A percentile compares a stretch with the other conserved stretches of the same genome.
Evolutionary conservation across 2,797 vertebrate species (phyloP).

Genomic region (Pristis pectinata): DNA sequence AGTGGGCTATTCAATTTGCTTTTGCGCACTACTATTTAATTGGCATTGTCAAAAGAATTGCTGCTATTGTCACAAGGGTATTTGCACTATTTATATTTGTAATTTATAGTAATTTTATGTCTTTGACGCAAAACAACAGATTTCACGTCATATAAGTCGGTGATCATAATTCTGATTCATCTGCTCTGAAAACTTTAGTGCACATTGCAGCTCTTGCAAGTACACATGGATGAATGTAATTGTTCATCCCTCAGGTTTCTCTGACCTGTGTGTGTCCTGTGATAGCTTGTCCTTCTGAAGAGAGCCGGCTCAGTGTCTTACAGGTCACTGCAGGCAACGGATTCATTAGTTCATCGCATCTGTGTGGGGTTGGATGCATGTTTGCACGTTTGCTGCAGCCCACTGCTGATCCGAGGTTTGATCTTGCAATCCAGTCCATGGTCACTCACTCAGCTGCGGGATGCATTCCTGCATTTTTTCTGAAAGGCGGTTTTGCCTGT

Average conservation of each 20-base stretch:
- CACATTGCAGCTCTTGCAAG: neutral
- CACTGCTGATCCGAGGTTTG: neutral
- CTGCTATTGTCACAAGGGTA: neutral
- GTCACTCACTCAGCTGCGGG: neutral
- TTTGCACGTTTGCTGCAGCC: neutral
- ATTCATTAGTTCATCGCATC: neutral
- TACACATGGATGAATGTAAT: too few species aligned
- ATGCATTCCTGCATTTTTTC: neutral
- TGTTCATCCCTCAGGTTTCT: too few species aligned
- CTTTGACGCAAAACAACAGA: too few species aligned
- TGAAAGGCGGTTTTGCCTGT: too few species aligned
- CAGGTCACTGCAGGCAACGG: neutral
- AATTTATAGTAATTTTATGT: too few species aligned
- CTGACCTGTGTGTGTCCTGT: too few species aligned
- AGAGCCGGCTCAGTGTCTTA: neutral
- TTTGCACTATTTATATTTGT: neutral
- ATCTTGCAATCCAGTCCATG: neutral
- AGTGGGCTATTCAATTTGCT: neutral
- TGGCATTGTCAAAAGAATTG: neutral
- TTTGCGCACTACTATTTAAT: neutral
- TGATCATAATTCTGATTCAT: too few species aligned
- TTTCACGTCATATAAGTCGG: too few species aligned
- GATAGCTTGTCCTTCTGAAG: slow-evolving; percentile 79
- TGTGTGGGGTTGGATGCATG: neutral
- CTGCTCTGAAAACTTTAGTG: neutral